Evolutionary conservation across 2,888 invertebrate genomes (phyloP).

Genomic region (Phragmatobia fuliginosa): DNA sequence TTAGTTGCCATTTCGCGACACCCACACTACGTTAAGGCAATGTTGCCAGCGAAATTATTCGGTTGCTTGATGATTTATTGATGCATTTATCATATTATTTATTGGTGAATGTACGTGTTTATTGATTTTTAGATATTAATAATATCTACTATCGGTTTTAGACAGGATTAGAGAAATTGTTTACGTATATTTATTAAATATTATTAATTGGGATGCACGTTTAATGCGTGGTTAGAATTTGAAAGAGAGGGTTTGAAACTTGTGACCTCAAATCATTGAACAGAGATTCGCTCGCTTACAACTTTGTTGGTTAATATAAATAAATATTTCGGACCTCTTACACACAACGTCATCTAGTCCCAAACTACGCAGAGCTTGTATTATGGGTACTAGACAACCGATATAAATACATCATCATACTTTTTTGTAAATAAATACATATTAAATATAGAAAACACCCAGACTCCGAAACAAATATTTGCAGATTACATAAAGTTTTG

Average conservation of each 20-base stretch:
- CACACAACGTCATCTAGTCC: too few species aligned
- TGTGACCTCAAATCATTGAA: neutral
- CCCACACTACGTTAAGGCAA: conserved; percentile 55
- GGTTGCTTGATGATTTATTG: conserved; percentile 20
- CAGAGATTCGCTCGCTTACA: neutral
- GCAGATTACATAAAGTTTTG: too few species aligned
- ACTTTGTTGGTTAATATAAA: neutral
- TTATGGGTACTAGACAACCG: too few species aligned
- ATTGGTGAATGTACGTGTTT: neutral
- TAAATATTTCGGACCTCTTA: too few species aligned
- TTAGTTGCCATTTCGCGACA: conserved; percentile 55
- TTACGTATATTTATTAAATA: neutral
- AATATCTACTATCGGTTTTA: neutral
- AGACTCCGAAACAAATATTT: too few species aligned
- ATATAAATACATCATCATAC: too few species aligned
- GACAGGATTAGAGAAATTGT: neutral
- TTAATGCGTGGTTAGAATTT: neutral
- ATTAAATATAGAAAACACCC: too few species aligned
- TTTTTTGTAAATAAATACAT: too few species aligned
- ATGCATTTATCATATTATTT: conserved; percentile 16
- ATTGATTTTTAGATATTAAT: neutral
- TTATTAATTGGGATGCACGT: neutral
- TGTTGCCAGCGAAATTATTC: conserved; percentile 16
- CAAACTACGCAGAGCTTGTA: too few species aligned
- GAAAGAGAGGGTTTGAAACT: neutral